phyloP scores from a whole-genome alignment of 2,113 vertebrate genomes.

The Phaethornis superciliosus region DNA sequence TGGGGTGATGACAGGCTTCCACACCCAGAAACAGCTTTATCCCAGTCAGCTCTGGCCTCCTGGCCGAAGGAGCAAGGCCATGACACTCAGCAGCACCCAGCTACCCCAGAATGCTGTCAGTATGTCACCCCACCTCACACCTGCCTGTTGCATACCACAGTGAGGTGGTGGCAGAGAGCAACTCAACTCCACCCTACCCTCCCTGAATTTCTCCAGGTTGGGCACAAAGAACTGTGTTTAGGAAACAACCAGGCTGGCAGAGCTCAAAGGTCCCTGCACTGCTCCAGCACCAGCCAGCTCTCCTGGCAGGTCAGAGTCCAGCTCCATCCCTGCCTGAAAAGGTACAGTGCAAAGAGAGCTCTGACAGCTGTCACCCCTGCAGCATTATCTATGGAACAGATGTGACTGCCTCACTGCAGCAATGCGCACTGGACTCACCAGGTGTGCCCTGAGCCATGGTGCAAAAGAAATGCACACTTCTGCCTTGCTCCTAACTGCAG shows the following conservation, averaged over 20 bases:
- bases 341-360: neutral
- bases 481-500: neutral
- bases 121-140: fast-evolving
- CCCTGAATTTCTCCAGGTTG: neutral
- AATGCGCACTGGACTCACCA: fast-evolving
- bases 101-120: neutral
- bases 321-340: neutral
- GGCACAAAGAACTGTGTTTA: neutral
- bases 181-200: neutral
- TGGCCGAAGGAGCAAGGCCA: neutral
- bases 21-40: neutral
- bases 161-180: neutral
- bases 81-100: neutral
- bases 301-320: conserved; percentile 23
- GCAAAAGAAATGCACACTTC: neutral
- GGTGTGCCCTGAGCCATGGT: fast-evolving
- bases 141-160: neutral
- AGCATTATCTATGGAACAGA: fast-evolving
- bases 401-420: fast-evolving
- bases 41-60: neutral
- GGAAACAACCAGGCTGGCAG: neutral
- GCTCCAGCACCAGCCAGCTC: neutral
- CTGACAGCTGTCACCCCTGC: neutral
- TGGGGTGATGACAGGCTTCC: neutral
- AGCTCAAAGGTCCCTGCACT: conserved; percentile 20